phyloP scores from a whole-genome alignment of 2,113 vertebrate genomes.

The Copsychus sechellarum region DNA sequence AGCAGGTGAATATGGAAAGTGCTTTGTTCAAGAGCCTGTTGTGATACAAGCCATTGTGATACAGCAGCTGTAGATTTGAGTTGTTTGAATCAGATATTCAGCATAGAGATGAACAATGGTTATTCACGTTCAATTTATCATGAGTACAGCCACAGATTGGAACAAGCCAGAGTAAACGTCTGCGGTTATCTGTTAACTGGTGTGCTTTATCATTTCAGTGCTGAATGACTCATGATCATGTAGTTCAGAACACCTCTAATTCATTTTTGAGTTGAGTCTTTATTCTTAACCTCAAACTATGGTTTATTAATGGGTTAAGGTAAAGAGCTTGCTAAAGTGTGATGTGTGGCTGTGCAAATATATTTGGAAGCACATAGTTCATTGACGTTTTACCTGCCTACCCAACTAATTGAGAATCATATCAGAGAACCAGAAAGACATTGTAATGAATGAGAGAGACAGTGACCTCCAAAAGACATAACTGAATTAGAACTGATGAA shows the following conservation, averaged over 20 bases:
- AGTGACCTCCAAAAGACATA: constrained; percentile 32
- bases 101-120: constrained; percentile 17
- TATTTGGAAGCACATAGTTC: constrained; percentile 22
- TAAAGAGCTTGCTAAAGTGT: background rate
- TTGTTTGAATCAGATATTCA: background rate
- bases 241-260: constrained; percentile 61
- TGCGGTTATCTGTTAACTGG: constrained; percentile 17
- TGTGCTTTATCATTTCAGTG: constrained; percentile 32
- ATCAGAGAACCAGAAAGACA: constrained; percentile 25
- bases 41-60: background rate
- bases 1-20: background rate
- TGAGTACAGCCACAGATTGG: constrained; percentile 28
- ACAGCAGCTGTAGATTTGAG: background rate
- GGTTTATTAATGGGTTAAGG: constrained; percentile 51
- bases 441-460: constrained; percentile 54
- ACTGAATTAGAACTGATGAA: constrained; percentile 70
- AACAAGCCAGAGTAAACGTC: constrained; percentile 27
- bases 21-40: background rate
- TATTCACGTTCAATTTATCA: constrained; percentile 52
- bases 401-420: constrained; percentile 61
- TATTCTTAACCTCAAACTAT: constrained; percentile 19
- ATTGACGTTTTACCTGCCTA: constrained; percentile 12
- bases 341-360: background rate
- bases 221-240: constrained; percentile 51
- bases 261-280: constrained; percentile 50